Evolutionary conservation across 1,140 invertebrate genomes (phyloP), one percentile per base, ranked within the genome.

Genomic region (Helicoverpa armigera): DNA sequence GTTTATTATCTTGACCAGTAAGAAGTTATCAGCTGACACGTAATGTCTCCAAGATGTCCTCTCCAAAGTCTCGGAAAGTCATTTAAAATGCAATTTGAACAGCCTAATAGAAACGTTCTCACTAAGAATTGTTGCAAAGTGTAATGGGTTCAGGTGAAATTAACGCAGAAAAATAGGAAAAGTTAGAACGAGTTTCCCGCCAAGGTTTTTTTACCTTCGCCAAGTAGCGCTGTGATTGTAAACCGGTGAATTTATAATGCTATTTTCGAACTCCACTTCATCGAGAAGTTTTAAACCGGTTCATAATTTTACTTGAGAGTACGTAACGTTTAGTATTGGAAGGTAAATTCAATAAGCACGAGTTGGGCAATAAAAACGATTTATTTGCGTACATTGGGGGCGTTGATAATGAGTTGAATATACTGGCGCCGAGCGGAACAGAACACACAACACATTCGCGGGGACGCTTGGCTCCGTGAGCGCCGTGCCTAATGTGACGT

Each of bases 151-250:
- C 92, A 95, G 92, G 92, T 93, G 89, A 95, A 95, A 95, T 94
- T 95, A 95, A 95, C 92, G 92, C 92, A 95, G 93, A 95, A 95
- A 95, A 95, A 95, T 95, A 95, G 93, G 93, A 95, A 94, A 95
- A 95, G 93, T 95, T 95, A 92, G 90, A 94, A 95, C 89, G 93
- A 95, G 93, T 94, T 95, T 91, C 86, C 88, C 88, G 87, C 89
- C 86, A 90, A 90, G 91, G 89, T 90, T 94, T 93, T 43, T 94
- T 92, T 93, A 85, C 89, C 87, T 89, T 90, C 88, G 85, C 86
- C 87, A 89, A 91, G 91, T 92, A 89, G 90, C 91, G 90, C 88
- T 92, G 92, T 95, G 92, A 95, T 95, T 95, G 93, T 94, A 94
- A 93, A 94, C 94, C 92, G 92, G 84, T 95, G 91, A 95, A 95